A percentile compares a stretch with the other conserved stretches of the same genome.
These are phyloP conservation scores for Murina feae DNA, from an alignment of 2,113 vertebrate species.

Conservation along the genomic window DNA sequence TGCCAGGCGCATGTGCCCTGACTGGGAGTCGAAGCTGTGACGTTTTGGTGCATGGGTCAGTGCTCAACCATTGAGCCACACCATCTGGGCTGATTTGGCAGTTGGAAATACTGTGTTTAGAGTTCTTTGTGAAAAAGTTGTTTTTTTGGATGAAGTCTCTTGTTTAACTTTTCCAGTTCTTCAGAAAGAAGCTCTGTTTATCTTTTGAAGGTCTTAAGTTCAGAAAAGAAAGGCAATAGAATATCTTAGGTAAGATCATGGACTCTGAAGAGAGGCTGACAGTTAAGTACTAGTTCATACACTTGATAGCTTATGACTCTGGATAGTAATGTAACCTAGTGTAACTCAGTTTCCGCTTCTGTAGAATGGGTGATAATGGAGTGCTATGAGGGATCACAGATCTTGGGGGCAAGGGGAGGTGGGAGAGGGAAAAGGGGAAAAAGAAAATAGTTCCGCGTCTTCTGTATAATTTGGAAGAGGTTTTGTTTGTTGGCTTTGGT, in stretches of 20 bases:
- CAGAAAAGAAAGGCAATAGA: background rate
- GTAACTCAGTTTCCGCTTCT: background rate
- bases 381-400: background rate
- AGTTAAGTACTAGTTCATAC: background rate
- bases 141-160: conserved; percentile 11
- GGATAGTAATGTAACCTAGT: background rate
- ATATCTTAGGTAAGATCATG: background rate
- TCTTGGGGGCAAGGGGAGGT: too few species aligned
- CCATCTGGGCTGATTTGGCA: background rate
- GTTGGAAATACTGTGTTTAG: background rate
- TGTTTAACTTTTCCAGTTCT: background rate
- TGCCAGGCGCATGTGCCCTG: background rate
- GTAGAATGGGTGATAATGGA: background rate
- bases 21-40: too few species aligned
- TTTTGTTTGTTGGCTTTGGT: background rate
- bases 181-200: background rate
- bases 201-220: background rate
- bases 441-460: too few species aligned
- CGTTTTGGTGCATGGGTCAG: too few species aligned
- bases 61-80: too few species aligned
- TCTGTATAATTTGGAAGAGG: background rate
- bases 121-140: background rate
- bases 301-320: background rate
- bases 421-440: too few species aligned
- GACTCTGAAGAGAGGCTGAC: background rate